These are phyloP conservation scores for Hybos culiciformis DNA, from an alignment of 2,888 invertebrate genomes.

Conservation along the genomic window DNA sequence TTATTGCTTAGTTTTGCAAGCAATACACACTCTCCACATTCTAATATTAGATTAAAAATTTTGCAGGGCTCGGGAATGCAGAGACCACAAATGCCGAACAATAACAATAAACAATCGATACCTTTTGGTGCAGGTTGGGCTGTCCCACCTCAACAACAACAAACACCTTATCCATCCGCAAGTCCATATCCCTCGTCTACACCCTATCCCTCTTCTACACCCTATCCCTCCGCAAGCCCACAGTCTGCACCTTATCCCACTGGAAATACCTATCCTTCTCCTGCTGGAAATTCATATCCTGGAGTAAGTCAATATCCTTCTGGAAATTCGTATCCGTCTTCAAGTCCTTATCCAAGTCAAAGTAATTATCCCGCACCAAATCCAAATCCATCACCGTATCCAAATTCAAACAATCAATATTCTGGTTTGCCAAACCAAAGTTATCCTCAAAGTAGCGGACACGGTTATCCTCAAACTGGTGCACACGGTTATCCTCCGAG, in stretches of 20 bases:
- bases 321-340: too few relatives aligned
- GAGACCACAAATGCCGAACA: conserved; percentile 16
- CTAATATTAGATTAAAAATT: conserved; percentile 2
- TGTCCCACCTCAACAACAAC: conserved; percentile 17
- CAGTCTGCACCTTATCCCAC: too few relatives aligned
- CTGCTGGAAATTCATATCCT: too few relatives aligned
- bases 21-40: background rate
- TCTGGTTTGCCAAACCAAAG: conserved; percentile 2
- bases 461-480: conserved; percentile 3
- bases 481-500: conserved; percentile 5
- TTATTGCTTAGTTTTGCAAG: background rate
- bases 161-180: conserved; percentile 12
- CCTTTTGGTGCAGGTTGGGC: conserved; percentile 33
- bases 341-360: background rate
- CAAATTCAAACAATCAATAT: background rate
- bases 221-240: too few relatives aligned
- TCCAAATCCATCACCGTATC: background rate
- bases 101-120: conserved; percentile 17
- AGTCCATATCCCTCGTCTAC: background rate
- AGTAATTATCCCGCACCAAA: conserved; percentile 1
- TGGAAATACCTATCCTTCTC: background rate
- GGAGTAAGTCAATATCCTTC: too few relatives aligned
- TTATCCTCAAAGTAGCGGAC: conserved; percentile 1
- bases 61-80: conserved; percentile 36
- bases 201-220: conserved; percentile 8